Percentiles rank a stretch among this genome's conserved stretches.
Conservation (phyloP, 2,888 invertebrate genomes). For the Theodoxus fluviatilis region DNA sequence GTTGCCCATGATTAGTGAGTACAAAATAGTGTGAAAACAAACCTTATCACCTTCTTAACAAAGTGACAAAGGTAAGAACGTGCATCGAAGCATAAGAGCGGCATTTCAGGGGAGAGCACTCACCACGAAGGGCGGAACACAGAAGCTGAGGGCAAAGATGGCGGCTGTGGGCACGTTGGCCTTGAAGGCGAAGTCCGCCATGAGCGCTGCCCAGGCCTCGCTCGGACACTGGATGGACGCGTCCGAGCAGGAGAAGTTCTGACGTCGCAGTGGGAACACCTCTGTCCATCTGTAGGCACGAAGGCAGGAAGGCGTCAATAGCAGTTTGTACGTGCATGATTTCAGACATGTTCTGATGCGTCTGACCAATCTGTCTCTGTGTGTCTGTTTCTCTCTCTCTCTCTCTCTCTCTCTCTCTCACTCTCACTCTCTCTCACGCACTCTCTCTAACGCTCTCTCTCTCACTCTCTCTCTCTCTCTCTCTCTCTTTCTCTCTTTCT, state of each 20-base stretch:
- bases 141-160: conserved; percentile 47
- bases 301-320: neutral
- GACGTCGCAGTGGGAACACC: conserved; percentile 44
- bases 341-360: neutral
- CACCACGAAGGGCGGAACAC: conserved; percentile 51
- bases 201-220: conserved; percentile 37
- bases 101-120: too few relatives aligned
- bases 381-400: neutral
- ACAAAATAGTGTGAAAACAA: too few relatives aligned
- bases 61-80: too few relatives aligned
- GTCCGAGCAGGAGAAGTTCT: conserved; percentile 48
- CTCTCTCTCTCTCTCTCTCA: conserved; percentile 11
- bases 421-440: conserved; percentile 8
- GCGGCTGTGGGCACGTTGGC: conserved; percentile 42
- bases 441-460: neutral
- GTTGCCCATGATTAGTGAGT: too few relatives aligned
- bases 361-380: too few relatives aligned
- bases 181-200: conserved; percentile 43
- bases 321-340: neutral
- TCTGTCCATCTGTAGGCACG: conserved; percentile 45
- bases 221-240: conserved; percentile 40
- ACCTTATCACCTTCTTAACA: too few relatives aligned
- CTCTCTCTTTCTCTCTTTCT: neutral
- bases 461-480: neutral
- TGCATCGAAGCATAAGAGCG: too few relatives aligned